Evolutionary conservation across 2,113 vertebrate genomes (phyloP).

Genomic region (Ctenodactylus gundi): DNA sequence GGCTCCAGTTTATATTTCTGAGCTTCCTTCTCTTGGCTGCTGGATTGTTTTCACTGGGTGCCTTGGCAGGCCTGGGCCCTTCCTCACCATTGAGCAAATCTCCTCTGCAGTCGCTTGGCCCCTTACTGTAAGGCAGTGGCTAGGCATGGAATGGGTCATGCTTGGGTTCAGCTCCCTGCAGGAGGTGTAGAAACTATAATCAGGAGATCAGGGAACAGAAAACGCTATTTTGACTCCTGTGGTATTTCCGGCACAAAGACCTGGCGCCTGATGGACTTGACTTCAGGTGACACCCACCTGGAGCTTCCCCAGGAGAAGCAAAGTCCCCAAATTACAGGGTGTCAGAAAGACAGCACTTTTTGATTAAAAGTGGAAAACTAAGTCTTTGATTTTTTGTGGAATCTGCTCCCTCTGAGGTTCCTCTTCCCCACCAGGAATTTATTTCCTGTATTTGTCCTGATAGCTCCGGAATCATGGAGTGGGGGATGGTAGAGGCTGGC

Average conservation of each 20-base stretch:
- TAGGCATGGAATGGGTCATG: accelerated
- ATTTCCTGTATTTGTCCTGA: neutral
- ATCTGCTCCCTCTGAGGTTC: neutral
- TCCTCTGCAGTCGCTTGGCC: neutral
- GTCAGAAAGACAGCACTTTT: neutral
- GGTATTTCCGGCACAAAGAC: accelerated
- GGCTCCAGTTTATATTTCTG: neutral
- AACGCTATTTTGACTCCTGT: neutral
- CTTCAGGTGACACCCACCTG: neutral
- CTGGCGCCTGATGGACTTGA: neutral
- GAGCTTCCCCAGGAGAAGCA: neutral
- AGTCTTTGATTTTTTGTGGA: neutral
- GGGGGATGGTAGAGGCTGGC: neutral
- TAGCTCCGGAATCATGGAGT: too few species aligned
- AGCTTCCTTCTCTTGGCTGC: neutral
- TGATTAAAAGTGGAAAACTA: neutral
- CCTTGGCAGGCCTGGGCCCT: accelerated
- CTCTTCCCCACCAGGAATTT: accelerated
- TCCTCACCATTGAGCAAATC: neutral
- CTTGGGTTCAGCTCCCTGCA: accelerated
- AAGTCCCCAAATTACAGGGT: neutral
- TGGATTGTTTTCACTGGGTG: too few species aligned
- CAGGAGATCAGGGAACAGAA: neutral
- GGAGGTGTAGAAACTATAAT: neutral
- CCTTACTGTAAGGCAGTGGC: accelerated